phyloP scores from a whole-genome alignment of 2,113 vertebrate species.

The Mionectes macconnelli region DNA sequence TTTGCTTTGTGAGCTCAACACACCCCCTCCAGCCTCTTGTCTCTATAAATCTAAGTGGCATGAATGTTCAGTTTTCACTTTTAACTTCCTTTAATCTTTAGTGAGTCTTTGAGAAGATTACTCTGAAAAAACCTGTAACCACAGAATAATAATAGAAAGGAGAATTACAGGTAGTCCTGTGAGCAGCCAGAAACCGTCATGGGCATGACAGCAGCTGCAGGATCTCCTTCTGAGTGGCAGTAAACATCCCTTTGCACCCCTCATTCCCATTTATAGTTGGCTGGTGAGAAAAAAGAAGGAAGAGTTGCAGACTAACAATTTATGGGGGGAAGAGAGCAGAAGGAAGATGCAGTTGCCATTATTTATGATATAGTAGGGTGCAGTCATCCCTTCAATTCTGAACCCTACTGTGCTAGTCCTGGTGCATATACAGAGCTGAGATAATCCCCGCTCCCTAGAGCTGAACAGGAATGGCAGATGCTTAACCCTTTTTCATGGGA shows the following conservation, averaged over 20 bases:
- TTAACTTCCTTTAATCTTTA: slow-evolving; percentile 53
- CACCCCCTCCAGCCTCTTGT: not conserved
- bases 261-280: not conserved
- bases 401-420: not conserved
- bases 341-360: not conserved
- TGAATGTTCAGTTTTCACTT: slow-evolving; percentile 62
- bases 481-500: not conserved
- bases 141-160: slow-evolving; percentile 2
- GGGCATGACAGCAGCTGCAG: not conserved
- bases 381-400: not conserved
- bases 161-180: not conserved
- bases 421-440: not conserved
- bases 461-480: not conserved
- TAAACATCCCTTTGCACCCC: not conserved
- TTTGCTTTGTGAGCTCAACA: slow-evolving; percentile 65
- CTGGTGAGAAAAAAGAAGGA: not conserved
- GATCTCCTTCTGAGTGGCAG: not conserved
- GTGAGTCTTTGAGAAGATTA: slow-evolving; percentile 52
- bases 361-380: not conserved
- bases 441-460: not conserved
- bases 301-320: not conserved
- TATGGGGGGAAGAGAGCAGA: not conserved
- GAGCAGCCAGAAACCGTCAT: slow-evolving; percentile 7
- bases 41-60: slow-evolving; percentile 21
- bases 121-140: slow-evolving; percentile 24